These are phyloP conservation scores for Arctocebus calabarensis DNA, from an alignment of 2,797 vertebrate genomes.

Conservation along the genomic window DNA sequence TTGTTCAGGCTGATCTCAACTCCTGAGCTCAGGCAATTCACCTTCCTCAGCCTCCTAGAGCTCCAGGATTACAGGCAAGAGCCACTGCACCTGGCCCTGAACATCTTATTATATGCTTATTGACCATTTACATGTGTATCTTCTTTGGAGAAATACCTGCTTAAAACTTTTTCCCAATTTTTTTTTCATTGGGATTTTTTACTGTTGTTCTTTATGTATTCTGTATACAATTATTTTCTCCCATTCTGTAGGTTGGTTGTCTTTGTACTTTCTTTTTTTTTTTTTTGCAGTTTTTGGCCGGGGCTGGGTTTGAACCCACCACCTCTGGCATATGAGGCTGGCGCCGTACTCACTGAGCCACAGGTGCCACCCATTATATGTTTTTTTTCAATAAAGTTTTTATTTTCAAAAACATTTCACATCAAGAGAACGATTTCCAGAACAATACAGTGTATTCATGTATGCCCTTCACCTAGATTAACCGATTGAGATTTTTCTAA, in stretches of 20 bases:
- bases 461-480: not conserved
- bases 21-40: no score
- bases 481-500: slow-evolving; percentile 2
- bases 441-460: not conserved
- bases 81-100: not conserved
- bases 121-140: not conserved
- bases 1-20: no score
- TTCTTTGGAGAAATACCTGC: slow-evolving; percentile 33
- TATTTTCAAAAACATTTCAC: slow-evolving; percentile 19
- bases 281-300: no score
- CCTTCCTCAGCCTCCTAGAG: no score
- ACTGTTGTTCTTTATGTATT: slow-evolving; percentile 1
- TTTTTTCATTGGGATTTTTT: not conserved
- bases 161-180: not conserved
- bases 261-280: slow-evolving; percentile 20
- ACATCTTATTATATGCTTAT: slow-evolving; percentile 34
- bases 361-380: no score
- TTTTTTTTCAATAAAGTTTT: not conserved
- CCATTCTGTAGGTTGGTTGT: not conserved
- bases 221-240: slow-evolving; percentile 30
- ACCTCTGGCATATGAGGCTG: no score
- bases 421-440: not conserved
- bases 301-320: no score
- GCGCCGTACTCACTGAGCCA: no score
- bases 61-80: no score